Base-by-base conservation (phyloP, 2,888 invertebrate species). In the Lycocerus yunnanus region DNA sequence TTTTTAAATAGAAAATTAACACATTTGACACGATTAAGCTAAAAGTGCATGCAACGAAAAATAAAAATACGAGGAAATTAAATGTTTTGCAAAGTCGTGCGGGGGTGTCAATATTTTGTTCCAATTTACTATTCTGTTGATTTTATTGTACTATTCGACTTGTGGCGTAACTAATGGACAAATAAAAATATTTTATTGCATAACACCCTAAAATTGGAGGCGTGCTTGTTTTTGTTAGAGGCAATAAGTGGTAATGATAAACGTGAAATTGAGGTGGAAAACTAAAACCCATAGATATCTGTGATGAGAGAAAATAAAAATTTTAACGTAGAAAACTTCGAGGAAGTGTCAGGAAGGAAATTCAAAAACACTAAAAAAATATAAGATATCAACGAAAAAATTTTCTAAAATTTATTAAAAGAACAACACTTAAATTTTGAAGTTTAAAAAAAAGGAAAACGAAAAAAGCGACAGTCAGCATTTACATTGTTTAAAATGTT, bases 1-100 rank as follows among this genome's bases (percentile, higher is more conserved):
- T 71, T 71, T 68, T 68, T 74, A 63, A 69, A 71, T 71, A 71
- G 71, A 71, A 59, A 16, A 15, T 71, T 65, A 65, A 27, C 68
- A 69, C 71, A 60, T 74, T 67, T 59, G 63, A 58, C 58, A 43
- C 43, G 43, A 43, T 43, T 43, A 43, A 43, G 43, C 43, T 43
- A 43, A 43, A 43, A 43, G 43, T 43, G 43, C 43, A 43, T 43
- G 4, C n/a, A n/a, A n/a, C n/a, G 21, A n/a, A 43, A 13, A 43
- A 43, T n/a, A 43, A 43, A 43, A 43, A 43, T 43, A 43, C n/a
- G n/a, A n/a, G n/a, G 8, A 2, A n/a, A n/a, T n/a, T 43, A 43
- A 43, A n/a, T 43, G n/a, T 43, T 43, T 43, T 43, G 43, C n/a
- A n/a, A 43, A 43, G n/a, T 8, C 6, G 6, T 43, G 43, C n/a